phyloP scores from a whole-genome alignment of 2,797 vertebrate species.

The Muscicapa striata region DNA sequence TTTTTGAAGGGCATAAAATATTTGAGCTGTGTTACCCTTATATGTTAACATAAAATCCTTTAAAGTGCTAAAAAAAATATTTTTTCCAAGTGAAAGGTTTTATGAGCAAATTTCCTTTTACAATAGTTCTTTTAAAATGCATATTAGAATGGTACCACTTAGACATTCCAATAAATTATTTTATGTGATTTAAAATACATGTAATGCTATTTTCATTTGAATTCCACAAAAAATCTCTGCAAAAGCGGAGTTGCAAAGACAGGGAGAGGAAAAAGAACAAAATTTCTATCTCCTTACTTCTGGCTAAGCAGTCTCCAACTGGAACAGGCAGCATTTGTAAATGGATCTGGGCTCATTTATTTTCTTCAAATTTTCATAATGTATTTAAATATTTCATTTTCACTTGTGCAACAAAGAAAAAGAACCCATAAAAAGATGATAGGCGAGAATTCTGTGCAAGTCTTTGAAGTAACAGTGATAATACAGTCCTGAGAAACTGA shows the following conservation, averaged over 20 bases:
- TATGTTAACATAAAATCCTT: background rate
- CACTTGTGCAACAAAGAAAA: conserved; percentile 42
- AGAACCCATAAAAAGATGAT: conserved; percentile 23
- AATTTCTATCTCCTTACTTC: background rate
- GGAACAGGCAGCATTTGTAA: background rate
- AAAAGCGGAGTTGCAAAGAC: background rate
- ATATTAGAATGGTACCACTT: background rate
- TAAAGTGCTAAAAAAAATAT: background rate
- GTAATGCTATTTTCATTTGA: conserved; percentile 3
- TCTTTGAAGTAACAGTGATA: conserved; percentile 53
- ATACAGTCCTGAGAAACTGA: conserved; percentile 34
- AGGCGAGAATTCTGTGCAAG: background rate
- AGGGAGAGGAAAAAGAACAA: background rate
- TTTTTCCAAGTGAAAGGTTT: background rate
- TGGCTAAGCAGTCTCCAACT: background rate
- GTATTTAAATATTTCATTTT: conserved; percentile 50
- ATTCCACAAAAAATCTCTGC: background rate
- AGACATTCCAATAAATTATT: background rate
- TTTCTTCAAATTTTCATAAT: background rate
- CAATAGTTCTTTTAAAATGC: background rate
- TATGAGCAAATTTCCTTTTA: background rate
- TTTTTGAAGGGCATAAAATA: background rate
- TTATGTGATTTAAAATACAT: background rate
- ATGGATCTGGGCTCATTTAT: conserved; percentile 1
- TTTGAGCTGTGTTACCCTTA: background rate